These are phyloP conservation scores for Zaprionus taronus DNA, from an alignment of 1,140 invertebrate genomes.

Conservation along the genomic window DNA sequence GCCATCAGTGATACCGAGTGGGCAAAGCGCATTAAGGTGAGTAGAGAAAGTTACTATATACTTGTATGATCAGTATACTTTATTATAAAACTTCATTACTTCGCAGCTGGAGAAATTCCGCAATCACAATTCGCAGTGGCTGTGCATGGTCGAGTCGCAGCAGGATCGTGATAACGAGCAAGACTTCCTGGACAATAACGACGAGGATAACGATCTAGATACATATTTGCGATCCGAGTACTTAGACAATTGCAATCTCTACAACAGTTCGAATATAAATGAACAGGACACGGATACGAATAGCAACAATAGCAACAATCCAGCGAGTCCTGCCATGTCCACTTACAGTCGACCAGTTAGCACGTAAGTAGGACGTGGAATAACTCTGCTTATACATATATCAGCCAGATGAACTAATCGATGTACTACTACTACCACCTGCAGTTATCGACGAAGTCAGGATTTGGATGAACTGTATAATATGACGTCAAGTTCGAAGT, in stretches of 20 bases:
- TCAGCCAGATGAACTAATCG: constrained; percentile 1
- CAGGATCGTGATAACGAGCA: constrained; percentile 85
- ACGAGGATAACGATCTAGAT: constrained; percentile 88
- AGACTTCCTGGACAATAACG: constrained; percentile 85
- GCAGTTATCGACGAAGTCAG: constrained; percentile 84
- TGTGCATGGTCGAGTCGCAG: constrained; percentile 95
- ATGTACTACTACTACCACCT: not conserved
- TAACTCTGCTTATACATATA: not conserved
- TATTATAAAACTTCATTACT: not conserved
- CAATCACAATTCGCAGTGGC: constrained; percentile 98
- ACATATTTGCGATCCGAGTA: constrained; percentile 90
- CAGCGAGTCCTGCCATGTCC: constrained; percentile 71
- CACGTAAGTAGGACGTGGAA: constrained; percentile 65
- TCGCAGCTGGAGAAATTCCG: constrained; percentile 94
- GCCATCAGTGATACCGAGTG: constrained; percentile 95
- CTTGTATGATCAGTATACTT: not conserved
- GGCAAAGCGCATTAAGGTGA: constrained; percentile 93
- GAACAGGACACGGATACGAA: constrained; percentile 75
- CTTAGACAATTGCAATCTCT: constrained; percentile 85
- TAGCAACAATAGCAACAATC: constrained; percentile 76
- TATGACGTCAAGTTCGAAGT: constrained; percentile 86
- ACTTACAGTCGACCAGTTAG: constrained; percentile 81
- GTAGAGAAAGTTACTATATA: not conserved
- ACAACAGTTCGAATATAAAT: constrained; percentile 65
- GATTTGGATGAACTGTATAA: constrained; percentile 86